Evolutionary conservation across 92 coral and sea anemone genomes (phyloP).

Genomic region (Epizoanthus rinbou): DNA sequence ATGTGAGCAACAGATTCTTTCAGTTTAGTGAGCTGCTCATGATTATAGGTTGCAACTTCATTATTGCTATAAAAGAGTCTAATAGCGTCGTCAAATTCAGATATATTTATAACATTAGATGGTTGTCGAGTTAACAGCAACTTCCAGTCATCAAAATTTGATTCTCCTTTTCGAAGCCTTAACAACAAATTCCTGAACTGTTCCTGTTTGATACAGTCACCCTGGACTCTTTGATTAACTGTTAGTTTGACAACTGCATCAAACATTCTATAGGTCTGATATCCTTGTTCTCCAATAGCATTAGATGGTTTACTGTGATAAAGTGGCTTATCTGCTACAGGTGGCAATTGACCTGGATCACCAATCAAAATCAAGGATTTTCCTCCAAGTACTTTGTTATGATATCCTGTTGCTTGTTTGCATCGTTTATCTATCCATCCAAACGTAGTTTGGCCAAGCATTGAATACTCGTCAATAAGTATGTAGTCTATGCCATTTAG

Average conservation of each 20-base stretch:
- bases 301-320: constrained; percentile 55
- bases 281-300: constrained; percentile 57
- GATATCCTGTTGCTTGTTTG: too few relatives aligned
- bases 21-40: constrained; percentile 37
- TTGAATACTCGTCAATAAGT: too few relatives aligned
- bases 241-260: constrained; percentile 32
- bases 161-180: constrained; percentile 50
- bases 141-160: constrained; percentile 49
- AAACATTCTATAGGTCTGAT: constrained; percentile 43
- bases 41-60: constrained; percentile 41
- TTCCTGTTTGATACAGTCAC: constrained; percentile 31
- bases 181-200: constrained; percentile 48
- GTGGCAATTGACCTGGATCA: constrained; percentile 2
- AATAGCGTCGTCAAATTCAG: constrained; percentile 27
- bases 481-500: too few relatives aligned
- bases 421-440: too few relatives aligned
- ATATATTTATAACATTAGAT: constrained; percentile 35
- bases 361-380: constrained; percentile 35
- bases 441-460: too few relatives aligned
- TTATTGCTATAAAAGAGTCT: constrained; percentile 48
- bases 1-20: constrained; percentile 35
- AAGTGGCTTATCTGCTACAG: constrained; percentile 53
- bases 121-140: constrained; percentile 55
- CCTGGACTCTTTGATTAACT: constrained; percentile 51
- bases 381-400: constrained; percentile 50